Evolutionary conservation across 2,888 invertebrate species (phyloP).

Genomic region (Eretmocerus hayati): DNA sequence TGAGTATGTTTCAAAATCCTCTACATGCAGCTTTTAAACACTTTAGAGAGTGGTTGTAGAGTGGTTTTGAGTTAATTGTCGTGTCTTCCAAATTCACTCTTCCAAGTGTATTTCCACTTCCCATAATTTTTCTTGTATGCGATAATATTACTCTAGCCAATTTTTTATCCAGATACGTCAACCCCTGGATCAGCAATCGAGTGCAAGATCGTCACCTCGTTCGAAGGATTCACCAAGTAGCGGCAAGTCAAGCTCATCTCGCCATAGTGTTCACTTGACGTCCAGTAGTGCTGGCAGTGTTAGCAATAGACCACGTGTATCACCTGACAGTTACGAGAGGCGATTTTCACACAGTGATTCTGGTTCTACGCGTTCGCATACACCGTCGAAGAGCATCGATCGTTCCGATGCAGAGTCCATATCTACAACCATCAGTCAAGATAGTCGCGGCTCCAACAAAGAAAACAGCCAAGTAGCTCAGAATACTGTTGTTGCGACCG

Average conservation of each 20-base stretch:
- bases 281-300: too few relatives aligned
- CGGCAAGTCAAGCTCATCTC: conserved; percentile 7
- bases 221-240: conserved; percentile 24
- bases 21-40: too few relatives aligned
- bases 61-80: too few relatives aligned
- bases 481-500: not conserved
- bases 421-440: conserved; percentile 71
- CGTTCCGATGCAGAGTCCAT: conserved; percentile 78
- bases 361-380: conserved; percentile 62
- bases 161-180: conserved; percentile 6
- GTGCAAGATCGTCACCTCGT: conserved; percentile 29
- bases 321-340: conserved; percentile 58
- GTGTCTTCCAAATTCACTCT: too few relatives aligned
- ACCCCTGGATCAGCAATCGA: conserved; percentile 2
- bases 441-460: conserved; percentile 60
- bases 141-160: too few relatives aligned
- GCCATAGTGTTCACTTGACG: conserved; percentile 17
- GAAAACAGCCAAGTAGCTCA: conserved; percentile 46
- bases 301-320: conserved; percentile 45
- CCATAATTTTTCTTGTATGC: too few relatives aligned
- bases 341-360: conserved; percentile 65
- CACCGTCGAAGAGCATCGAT: conserved; percentile 51
- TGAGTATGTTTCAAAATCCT: too few relatives aligned
- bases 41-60: too few relatives aligned
- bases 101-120: too few relatives aligned